A percentile compares a stretch with the other conserved stretches of the same genome.
These are phyloP conservation scores for Collichthys lucidus DNA, from an alignment of 2,113 vertebrate genomes.

Conservation along the genomic window DNA sequence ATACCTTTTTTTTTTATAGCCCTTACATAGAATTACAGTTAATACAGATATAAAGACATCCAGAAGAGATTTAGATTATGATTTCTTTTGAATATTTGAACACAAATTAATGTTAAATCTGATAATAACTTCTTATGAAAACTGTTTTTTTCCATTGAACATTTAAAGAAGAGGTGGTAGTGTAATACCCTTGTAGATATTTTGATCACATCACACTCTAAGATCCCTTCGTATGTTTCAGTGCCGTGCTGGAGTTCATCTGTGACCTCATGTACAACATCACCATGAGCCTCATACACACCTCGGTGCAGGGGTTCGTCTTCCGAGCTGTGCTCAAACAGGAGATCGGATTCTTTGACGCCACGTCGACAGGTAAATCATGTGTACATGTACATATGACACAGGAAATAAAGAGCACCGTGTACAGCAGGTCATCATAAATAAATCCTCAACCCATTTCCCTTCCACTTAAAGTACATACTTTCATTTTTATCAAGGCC, in stretches of 20 bases:
- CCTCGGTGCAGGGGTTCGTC: constrained; percentile 79
- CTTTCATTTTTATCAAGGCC: background rate
- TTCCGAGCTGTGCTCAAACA: constrained; percentile 84
- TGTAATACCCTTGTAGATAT: background rate
- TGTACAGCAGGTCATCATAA: background rate
- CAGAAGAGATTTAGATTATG: too few relatives aligned
- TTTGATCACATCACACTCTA: background rate
- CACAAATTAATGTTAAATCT: too few relatives aligned
- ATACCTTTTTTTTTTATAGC: background rate
- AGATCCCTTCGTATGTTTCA: constrained; percentile 46
- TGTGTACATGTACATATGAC: background rate
- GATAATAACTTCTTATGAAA: background rate
- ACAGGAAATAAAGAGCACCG: background rate
- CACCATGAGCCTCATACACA: constrained; percentile 86
- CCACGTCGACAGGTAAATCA: constrained; percentile 69
- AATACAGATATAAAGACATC: background rate
- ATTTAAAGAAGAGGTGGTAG: background rate
- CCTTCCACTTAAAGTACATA: background rate
- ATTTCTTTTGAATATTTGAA: background rate
- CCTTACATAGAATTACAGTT: background rate
- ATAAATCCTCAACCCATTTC: background rate
- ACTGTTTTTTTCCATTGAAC: background rate
- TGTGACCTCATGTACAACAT: constrained; percentile 83
- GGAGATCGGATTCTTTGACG: constrained; percentile 85
- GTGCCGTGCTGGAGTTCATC: constrained; percentile 83